phyloP scores from a whole-genome alignment of 2,797 vertebrate genomes.

The Ispidina lecontei region DNA sequence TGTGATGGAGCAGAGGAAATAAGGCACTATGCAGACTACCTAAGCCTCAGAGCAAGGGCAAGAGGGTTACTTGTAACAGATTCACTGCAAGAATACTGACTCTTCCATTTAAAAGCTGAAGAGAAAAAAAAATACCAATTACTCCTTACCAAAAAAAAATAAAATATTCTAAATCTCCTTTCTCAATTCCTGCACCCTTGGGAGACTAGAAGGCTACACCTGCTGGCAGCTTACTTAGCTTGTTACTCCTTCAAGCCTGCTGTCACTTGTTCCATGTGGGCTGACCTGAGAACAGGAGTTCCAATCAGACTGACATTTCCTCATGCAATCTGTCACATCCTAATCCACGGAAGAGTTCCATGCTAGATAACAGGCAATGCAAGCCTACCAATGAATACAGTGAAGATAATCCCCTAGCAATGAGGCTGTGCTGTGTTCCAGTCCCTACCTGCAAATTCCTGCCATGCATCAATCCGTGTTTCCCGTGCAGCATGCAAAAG shows the following conservation, averaged over 20 bases:
- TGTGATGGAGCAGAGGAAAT: background rate
- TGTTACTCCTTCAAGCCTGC: background rate
- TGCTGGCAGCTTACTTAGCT: background rate
- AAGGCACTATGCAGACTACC: rapidly evolving
- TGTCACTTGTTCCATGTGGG: conserved; percentile 9
- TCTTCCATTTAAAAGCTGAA: background rate
- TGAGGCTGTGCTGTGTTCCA: background rate
- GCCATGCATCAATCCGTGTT: rapidly evolving
- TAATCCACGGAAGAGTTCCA: conserved; percentile 32
- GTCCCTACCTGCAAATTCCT: background rate
- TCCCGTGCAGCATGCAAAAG: background rate
- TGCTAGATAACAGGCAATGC: background rate
- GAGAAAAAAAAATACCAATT: background rate
- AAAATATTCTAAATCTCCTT: background rate
- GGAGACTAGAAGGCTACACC: background rate
- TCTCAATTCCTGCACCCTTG: background rate
- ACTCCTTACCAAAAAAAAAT: background rate
- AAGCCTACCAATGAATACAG: background rate
- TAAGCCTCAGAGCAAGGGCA: background rate
- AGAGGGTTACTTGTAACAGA: background rate
- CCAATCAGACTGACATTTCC: conserved; percentile 4
- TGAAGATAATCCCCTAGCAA: background rate
- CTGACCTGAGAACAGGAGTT: conserved; percentile 10
- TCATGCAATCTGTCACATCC: conserved; percentile 23
- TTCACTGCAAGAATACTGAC: background rate